These are phyloP conservation scores for Nannoperca obscura DNA, from an alignment of 2,797 vertebrate genomes.

Conservation along the genomic window DNA sequence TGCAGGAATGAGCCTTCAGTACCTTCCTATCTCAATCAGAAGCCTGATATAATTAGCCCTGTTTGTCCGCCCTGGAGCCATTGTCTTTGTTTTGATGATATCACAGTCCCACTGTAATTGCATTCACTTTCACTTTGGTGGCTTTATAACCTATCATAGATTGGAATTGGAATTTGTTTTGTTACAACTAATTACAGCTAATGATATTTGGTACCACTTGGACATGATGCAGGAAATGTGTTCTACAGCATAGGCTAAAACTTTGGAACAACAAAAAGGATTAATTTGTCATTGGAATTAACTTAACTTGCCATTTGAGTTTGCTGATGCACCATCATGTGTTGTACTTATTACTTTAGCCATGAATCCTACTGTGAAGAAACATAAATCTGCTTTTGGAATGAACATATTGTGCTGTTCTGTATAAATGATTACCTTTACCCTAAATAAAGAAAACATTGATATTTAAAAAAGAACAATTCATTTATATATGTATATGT, in stretches of 20 bases:
- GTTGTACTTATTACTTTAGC: not conserved
- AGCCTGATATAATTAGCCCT: conserved; percentile 73
- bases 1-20: conserved; percentile 53
- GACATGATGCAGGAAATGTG: conserved; percentile 16
- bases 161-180: conserved; percentile 56
- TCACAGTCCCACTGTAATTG: conserved; percentile 71
- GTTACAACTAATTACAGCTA: conserved; percentile 58
- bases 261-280: not conserved
- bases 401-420: not conserved
- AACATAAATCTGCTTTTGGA: not conserved
- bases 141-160: conserved; percentile 68
- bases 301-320: not conserved
- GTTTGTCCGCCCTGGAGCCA: conserved; percentile 66
- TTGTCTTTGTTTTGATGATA: conserved; percentile 79
- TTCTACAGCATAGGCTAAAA: not conserved
- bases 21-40: conserved; percentile 68
- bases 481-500: too few species aligned
- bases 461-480: not conserved
- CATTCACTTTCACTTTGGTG: conserved; percentile 62
- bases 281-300: not conserved
- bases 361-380: not conserved
- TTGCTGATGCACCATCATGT: not conserved
- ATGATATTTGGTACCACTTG: conserved; percentile 32
- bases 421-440: not conserved
- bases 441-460: not conserved